These are phyloP conservation scores for Smutsia temminckii DNA, from an alignment of 2,797 vertebrate genomes.

Conservation along the genomic window DNA sequence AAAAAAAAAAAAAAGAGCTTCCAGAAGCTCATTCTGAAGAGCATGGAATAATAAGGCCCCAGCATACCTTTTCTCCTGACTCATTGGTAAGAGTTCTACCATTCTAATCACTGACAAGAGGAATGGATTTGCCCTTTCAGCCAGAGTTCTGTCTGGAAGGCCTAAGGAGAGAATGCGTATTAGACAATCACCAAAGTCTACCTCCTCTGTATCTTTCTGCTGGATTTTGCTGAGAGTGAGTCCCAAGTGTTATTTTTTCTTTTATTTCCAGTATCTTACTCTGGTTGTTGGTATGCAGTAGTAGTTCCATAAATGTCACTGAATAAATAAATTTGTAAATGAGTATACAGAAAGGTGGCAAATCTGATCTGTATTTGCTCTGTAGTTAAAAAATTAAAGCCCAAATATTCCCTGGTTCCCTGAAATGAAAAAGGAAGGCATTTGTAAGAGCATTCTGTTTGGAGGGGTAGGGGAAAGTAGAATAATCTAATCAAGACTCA, in stretches of 20 bases:
- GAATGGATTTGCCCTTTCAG: neutral
- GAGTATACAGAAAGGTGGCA: neutral
- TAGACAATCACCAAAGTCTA: neutral
- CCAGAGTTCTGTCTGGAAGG: neutral
- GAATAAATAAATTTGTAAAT: constrained; percentile 35
- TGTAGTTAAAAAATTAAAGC: neutral
- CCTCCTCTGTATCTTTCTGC: neutral
- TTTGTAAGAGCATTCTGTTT: constrained; percentile 2
- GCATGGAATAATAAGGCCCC: neutral
- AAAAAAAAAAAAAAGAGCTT: neutral
- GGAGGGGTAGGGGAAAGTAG: neutral
- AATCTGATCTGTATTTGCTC: neutral
- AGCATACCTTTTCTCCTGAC: neutral
- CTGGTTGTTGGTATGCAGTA: neutral
- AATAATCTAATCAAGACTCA: constrained; percentile 1
- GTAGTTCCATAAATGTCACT: neutral
- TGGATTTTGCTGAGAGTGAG: neutral
- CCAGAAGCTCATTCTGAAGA: neutral
- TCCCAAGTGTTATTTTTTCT: neutral
- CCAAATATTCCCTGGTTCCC: neutral
- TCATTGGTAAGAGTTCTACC: neutral
- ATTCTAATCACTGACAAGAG: neutral
- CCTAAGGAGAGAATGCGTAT: too few relatives aligned
- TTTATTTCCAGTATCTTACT: constrained; percentile 9
- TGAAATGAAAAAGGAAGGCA: constrained; percentile 6